Conservation (phyloP, 2,113 vertebrate genomes). For the Crotalus viridis region DNA sequence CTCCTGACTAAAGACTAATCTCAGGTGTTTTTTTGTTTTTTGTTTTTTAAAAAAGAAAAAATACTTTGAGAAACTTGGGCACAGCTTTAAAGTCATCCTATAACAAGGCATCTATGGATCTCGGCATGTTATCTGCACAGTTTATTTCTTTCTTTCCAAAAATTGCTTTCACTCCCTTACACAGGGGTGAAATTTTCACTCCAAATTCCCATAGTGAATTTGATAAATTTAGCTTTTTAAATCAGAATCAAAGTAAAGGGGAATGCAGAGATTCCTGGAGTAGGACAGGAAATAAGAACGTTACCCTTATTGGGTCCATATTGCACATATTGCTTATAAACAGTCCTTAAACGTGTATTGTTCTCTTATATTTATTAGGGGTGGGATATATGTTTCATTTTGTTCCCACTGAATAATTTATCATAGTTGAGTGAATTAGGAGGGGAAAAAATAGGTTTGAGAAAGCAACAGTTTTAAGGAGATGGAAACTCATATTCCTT, state of each 20-base stretch:
- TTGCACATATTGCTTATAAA: constrained; percentile 7
- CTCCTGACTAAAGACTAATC: neutral
- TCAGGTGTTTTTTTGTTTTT: neutral
- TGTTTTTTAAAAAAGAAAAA: neutral
- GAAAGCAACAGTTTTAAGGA: neutral
- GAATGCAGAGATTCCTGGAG: neutral
- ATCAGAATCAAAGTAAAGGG: neutral
- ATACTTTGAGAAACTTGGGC: neutral
- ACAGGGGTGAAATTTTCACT: neutral
- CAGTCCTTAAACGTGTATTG: neutral
- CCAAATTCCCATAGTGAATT: neutral
- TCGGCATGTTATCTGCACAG: neutral
- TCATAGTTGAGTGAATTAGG: neutral
- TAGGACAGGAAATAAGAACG: neutral
- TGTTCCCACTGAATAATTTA: neutral
- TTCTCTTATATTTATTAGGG: neutral
- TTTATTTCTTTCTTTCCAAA: neutral
- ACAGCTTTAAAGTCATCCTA: neutral
- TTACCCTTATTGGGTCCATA: neutral
- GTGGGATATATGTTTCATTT: neutral
- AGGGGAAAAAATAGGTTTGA: neutral
- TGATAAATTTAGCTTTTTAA: neutral
- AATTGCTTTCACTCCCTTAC: neutral
- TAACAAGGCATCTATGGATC: neutral
- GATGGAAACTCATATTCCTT: neutral